Evolutionary conservation across 2,888 invertebrate species (phyloP).

Genomic region (Heliconius charithonia): DNA sequence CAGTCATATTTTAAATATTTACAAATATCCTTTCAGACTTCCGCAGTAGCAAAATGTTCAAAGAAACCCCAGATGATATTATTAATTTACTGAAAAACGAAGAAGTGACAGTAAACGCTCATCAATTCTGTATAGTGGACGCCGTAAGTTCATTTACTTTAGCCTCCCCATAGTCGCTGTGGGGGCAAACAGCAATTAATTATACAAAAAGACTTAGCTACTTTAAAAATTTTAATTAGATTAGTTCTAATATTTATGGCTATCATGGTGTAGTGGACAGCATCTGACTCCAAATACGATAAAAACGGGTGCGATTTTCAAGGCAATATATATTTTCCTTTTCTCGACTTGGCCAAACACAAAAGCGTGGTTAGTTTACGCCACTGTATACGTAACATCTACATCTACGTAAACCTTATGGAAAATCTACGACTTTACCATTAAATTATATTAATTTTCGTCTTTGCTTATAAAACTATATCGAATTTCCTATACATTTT

Average conservation of each 20-base stretch:
- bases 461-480: neutral
- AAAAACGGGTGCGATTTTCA: no score
- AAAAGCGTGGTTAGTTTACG: no score
- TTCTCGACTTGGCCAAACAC: neutral
- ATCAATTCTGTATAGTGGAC: slow-evolving; percentile 87
- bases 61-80: slow-evolving; percentile 83
- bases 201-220: neutral
- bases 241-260: no score
- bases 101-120: slow-evolving; percentile 90
- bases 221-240: neutral
- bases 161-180: no score
- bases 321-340: neutral
- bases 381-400: neutral
- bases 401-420: neutral
- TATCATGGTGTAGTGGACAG: no score
- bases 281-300: no score
- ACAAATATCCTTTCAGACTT: slow-evolving; percentile 74
- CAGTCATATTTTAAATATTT: neutral
- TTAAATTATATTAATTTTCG: neutral
- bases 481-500: neutral
- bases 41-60: slow-evolving; percentile 86
- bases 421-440: neutral
- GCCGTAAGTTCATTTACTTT: slow-evolving; percentile 67
- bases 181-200: no score
- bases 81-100: slow-evolving; percentile 82